phyloP scores from a whole-genome alignment of 1,140 invertebrate species.

The Lordiphosa stackelbergi region DNA sequence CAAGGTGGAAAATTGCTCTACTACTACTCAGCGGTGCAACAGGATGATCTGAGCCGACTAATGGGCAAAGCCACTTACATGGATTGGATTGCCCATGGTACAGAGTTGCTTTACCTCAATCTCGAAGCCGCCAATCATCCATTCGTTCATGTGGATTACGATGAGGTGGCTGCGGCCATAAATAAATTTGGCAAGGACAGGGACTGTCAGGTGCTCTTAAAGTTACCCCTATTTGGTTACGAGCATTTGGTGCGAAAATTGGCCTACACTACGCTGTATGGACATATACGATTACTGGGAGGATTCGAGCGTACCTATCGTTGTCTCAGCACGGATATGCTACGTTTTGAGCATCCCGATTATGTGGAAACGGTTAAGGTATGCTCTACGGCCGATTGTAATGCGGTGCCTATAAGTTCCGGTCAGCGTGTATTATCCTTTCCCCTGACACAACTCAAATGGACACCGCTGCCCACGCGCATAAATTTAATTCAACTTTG shows the following conservation, averaged over 20 bases:
- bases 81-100: conserved; percentile 44
- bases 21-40: conserved; percentile 48
- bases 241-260: conserved; percentile 35
- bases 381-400: background rate
- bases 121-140: conserved; percentile 20
- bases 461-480: conserved; percentile 41
- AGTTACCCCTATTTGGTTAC: conserved; percentile 43
- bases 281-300: conserved; percentile 30
- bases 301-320: conserved; percentile 11
- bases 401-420: background rate
- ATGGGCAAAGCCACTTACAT: conserved; percentile 30
- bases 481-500: conserved; percentile 54
- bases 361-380: conserved; percentile 8
- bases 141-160: conserved; percentile 39
- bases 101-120: conserved; percentile 46
- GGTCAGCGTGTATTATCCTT: background rate
- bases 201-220: background rate
- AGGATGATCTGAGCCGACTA: conserved; percentile 40
- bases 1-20: conserved; percentile 34
- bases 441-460: conserved; percentile 13
- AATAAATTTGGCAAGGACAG: background rate
- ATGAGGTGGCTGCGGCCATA: conserved; percentile 28
- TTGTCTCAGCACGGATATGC: conserved; percentile 16
- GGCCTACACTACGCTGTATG: conserved; percentile 28
- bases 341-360: conserved; percentile 8